phyloP scores from a whole-genome alignment of 2,888 invertebrate genomes.

The Catonia carolina region DNA sequence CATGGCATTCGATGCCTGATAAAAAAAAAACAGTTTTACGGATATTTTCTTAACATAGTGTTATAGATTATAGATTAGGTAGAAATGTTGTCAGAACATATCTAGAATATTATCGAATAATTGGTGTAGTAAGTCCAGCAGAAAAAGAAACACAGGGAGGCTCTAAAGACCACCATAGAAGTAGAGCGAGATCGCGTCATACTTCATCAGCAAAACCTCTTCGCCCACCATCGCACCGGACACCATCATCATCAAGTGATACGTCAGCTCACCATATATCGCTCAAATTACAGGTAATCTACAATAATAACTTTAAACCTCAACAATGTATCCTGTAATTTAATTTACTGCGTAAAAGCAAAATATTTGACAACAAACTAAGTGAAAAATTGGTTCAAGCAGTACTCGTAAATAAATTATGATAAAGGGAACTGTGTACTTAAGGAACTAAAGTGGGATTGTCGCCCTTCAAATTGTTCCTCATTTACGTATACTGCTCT shows the following conservation, averaged over 20 bases:
- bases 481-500: too few species aligned
- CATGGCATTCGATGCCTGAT: too few species aligned
- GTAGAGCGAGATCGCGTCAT: background rate
- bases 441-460: too few species aligned
- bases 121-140: conserved; percentile 47
- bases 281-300: background rate
- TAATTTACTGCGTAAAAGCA: too few species aligned
- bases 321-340: too few species aligned
- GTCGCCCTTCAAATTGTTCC: too few species aligned
- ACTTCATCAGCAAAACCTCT: conserved; percentile 9
- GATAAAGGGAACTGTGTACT: too few species aligned
- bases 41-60: conserved; percentile 28
- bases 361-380: too few species aligned
- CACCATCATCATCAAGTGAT: conserved; percentile 4
- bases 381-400: too few species aligned
- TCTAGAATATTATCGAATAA: conserved; percentile 72
- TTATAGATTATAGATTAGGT: conserved; percentile 35
- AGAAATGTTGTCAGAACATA: conserved; percentile 68
- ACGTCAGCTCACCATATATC: conserved; percentile 2
- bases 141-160: conserved; percentile 16
- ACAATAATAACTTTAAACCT: background rate
- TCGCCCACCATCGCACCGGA: background rate
- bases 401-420: too few species aligned
- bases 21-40: too few species aligned
- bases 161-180: too few species aligned